Conservation (phyloP, 2,113 vertebrate genomes). For the Microtus ochrogaster region DNA sequence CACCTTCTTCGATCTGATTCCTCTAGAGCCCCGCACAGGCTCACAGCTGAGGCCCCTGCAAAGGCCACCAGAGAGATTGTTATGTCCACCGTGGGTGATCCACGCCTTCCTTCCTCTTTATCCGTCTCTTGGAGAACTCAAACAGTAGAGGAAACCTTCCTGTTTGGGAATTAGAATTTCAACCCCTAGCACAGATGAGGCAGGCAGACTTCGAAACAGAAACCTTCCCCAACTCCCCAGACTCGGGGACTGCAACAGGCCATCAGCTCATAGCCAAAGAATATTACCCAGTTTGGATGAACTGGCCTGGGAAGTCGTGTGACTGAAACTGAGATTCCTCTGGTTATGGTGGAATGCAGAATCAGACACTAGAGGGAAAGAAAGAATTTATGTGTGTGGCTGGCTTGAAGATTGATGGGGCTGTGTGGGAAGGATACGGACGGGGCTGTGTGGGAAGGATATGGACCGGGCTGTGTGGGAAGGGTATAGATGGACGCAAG, state of each 20-base stretch:
- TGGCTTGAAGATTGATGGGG: neutral
- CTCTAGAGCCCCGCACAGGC: too few species aligned
- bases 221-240: neutral
- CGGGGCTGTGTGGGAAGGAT: neutral
- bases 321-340: neutral
- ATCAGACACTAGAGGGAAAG: neutral
- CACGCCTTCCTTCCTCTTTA: neutral
- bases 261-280: neutral
- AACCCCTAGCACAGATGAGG: neutral
- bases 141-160: neutral
- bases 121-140: neutral
- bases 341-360: neutral
- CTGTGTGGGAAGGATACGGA: neutral
- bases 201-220: neutral
- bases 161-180: neutral
- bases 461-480: neutral
- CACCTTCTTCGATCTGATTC: neutral
- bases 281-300: neutral
- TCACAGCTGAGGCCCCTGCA: accelerated
- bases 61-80: too few species aligned
- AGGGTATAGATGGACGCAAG: accelerated
- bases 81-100: neutral
- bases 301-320: neutral
- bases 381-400: accelerated
- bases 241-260: neutral